These are phyloP conservation scores for Chrysaora quinquecirrha DNA, from an alignment of 30 jellyfish, hydroid and myxozoan species.

Conservation along the genomic window DNA sequence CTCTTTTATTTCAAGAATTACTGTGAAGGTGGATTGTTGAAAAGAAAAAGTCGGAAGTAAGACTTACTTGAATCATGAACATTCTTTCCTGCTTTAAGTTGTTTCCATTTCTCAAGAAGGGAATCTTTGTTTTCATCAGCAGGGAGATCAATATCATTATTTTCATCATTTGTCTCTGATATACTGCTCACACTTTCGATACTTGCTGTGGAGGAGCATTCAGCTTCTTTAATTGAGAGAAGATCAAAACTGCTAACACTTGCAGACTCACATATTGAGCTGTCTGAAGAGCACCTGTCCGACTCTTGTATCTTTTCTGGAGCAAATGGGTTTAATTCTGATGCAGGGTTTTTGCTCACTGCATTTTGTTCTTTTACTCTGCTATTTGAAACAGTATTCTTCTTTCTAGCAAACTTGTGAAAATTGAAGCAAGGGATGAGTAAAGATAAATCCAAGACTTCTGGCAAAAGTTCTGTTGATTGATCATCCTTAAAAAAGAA, in stretches of 20 bases:
- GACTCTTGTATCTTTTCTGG: constrained; percentile 13
- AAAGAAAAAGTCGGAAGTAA: background rate
- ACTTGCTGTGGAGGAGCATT: constrained; percentile 24
- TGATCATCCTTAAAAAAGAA: background rate
- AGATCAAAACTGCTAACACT: background rate
- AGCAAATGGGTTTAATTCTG: constrained; percentile 42
- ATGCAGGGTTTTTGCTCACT: constrained; percentile 17
- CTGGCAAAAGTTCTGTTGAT: constrained; percentile 4
- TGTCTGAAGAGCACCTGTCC: constrained; percentile 21
- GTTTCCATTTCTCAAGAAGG: constrained; percentile 11
- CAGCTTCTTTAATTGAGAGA: constrained; percentile 8
- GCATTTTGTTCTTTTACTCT: background rate
- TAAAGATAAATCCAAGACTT: constrained; percentile 8
- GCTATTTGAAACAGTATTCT: background rate
- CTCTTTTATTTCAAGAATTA: background rate
- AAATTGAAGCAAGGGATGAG: constrained; percentile 37
- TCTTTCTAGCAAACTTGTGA: constrained; percentile 26
- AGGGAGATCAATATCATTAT: background rate
- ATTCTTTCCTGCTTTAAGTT: background rate
- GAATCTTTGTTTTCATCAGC: background rate
- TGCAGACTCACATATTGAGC: background rate
- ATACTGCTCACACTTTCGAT: constrained; percentile 14
- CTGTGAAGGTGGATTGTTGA: no score
- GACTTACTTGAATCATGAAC: background rate
- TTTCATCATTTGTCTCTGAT: background rate